Conservation (phyloP, 1,140 invertebrate genomes). For the Teleopsis dalmanni region DNA sequence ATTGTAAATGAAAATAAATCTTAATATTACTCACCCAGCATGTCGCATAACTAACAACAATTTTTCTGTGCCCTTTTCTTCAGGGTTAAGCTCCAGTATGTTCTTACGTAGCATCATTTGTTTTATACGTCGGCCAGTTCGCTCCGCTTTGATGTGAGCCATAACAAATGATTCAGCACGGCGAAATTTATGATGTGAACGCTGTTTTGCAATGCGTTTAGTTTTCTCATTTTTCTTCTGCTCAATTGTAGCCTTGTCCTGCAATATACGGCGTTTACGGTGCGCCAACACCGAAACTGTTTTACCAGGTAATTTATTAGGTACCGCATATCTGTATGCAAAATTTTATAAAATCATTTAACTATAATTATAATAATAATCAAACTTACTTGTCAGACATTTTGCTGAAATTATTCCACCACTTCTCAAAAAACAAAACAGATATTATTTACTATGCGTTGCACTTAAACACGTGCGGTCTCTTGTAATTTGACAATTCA, state of each 20-base stretch:
- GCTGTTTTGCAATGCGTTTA: constrained; percentile 17
- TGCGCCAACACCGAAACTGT: constrained; percentile 39
- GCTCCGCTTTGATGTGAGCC: constrained; percentile 36
- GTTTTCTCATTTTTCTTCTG: constrained; percentile 28
- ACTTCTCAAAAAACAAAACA: no score
- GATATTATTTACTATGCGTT: no score
- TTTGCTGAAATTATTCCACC: no score
- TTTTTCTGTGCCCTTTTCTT: constrained; percentile 26
- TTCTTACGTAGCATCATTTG: constrained; percentile 30
- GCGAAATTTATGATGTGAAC: constrained; percentile 31
- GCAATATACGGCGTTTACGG: constrained; percentile 34
- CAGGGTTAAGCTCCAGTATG: constrained; percentile 19
- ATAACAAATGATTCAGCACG: constrained; percentile 42
- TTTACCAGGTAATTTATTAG: constrained; percentile 43
- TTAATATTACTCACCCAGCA: constrained; percentile 18
- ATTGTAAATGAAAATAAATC: no score
- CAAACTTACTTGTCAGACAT: constrained; percentile 37
- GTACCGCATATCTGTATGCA: constrained; percentile 34
- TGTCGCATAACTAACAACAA: constrained; percentile 38
- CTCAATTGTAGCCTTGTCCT: constrained; percentile 33
- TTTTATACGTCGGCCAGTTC: constrained; percentile 34
- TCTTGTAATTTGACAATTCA: no score
- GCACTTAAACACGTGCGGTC: no score
- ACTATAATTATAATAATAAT: background rate
- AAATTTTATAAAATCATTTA: background rate